Base-by-base conservation (phyloP, 2,797 vertebrate species). In the Sebastes goodei region DNA sequence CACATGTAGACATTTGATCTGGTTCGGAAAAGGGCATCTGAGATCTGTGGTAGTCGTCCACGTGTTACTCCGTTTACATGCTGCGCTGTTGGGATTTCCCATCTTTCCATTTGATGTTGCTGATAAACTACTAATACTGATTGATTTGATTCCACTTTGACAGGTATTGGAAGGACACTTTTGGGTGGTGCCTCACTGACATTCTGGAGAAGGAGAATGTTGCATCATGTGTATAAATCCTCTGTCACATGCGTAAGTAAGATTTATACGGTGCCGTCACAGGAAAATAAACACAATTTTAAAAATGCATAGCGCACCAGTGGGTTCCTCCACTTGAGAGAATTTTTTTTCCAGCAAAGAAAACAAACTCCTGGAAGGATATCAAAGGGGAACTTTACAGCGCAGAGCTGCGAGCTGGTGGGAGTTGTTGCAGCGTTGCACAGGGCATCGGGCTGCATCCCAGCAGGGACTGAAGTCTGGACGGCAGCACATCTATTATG, bases 21-120 rank as follows among this genome's bases (percentile, higher is more conserved):
- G 23, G 42, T 67, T 85, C 78, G 70, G 81, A 90, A 81, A 84
- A 38, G 65, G 81, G 65, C 88, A 89, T 87, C 69, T 65, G 88
- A 84, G 78, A 88, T 78, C 76, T 70, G 71, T 53, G 71, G 88
- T 83, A 20, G 65, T 74, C 5, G 55, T 81, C 88, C 86, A 81
- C 21, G 15, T 89, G 83, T 84, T 76, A 89, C 88, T 79, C 78
- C 12, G 85, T 89, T 92, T 91, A 88, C 79, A 84, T 32, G 71
- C 83, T 33, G 2, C 10, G 33, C 79, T 79, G 61, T 53, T 83
- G 83, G 74, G 65, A 83, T 90, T 82, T 74, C 81, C 79, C 84
- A 89, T 33, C 88, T 88, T 89, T 81, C 38, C 25, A 49, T 88
- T 85, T 59, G 29, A 71, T 23, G 76, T 70, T 60, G 68, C 68